Conservation (phyloP, 2,797 vertebrate genomes). For the Neomorphus geoffroyi region DNA sequence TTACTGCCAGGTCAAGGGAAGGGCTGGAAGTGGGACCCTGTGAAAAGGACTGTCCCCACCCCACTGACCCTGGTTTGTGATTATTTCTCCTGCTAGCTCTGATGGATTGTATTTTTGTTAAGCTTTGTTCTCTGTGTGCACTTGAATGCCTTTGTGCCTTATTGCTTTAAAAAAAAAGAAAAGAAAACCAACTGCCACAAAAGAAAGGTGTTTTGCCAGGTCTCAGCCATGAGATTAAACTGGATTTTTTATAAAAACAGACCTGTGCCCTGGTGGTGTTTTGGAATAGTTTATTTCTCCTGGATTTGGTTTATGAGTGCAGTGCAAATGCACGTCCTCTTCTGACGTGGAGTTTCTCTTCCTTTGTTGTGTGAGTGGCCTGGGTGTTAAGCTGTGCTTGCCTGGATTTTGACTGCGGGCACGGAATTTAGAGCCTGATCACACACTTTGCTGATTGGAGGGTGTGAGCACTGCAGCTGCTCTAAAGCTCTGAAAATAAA, state of each 20-base stretch:
- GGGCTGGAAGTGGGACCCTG: constrained; percentile 1
- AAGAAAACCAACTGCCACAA: not conserved
- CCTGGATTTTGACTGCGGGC: not conserved
- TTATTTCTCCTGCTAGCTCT: constrained; percentile 34
- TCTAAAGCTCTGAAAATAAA: not conserved
- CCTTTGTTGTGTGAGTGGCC: not conserved
- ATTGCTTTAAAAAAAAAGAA: not conserved
- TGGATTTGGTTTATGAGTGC: not conserved
- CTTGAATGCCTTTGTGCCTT: constrained; percentile 36
- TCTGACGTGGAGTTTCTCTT: not conserved
- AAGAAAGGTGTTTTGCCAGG: constrained; percentile 42
- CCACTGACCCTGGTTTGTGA: not conserved
- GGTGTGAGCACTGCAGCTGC: not conserved
- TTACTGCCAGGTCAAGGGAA: not conserved
- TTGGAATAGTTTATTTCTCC: not conserved
- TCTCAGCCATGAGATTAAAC: constrained; percentile 74
- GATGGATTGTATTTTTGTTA: constrained; percentile 33
- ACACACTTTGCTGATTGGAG: not conserved
- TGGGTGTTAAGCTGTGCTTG: not conserved
- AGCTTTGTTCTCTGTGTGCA: constrained; percentile 33
- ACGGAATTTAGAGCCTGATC: not conserved
- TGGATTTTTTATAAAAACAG: constrained; percentile 71
- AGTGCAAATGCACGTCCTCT: not conserved
- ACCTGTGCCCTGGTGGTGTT: constrained; percentile 50
- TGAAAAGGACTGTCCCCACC: constrained; percentile 5